Percentiles rank a stretch among this genome's conserved stretches.
These are phyloP conservation scores for Bellardia bayeri DNA, from an alignment of 2,888 invertebrate genomes.

Conservation along the genomic window DNA sequence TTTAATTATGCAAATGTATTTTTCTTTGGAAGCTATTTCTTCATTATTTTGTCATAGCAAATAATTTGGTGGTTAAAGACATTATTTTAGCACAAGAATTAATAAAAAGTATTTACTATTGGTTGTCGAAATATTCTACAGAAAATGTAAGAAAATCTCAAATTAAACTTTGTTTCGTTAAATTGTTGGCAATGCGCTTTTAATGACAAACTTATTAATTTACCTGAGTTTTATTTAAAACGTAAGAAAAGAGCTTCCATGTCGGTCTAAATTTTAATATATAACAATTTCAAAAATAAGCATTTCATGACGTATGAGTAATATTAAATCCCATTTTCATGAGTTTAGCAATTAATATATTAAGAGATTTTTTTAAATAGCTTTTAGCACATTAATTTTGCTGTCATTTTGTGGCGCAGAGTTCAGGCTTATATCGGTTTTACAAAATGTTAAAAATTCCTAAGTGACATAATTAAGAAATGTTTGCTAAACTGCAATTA, in stretches of 20 bases:
- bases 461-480: no score
- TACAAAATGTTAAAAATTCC: not conserved
- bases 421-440: not conserved
- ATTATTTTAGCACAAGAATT: not conserved
- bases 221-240: no score
- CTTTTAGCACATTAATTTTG: not conserved
- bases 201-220: no score
- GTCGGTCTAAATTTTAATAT: no score
- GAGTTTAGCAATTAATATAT: not conserved
- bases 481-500: no score
- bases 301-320: no score
- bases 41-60: not conserved
- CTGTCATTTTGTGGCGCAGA: not conserved
- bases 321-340: not conserved
- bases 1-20: conserved; percentile 64
- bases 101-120: not conserved
- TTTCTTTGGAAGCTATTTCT: conserved; percentile 28
- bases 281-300: no score
- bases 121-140: not conserved
- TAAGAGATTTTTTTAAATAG: not conserved
- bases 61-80: conserved; percentile 7
- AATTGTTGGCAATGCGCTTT: no score
- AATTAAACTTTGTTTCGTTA: no score
- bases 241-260: no score
- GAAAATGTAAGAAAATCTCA: no score